These are phyloP conservation scores for Cyprinodon tularosa DNA, from an alignment of 2,113 vertebrate species.

Conservation along the genomic window DNA sequence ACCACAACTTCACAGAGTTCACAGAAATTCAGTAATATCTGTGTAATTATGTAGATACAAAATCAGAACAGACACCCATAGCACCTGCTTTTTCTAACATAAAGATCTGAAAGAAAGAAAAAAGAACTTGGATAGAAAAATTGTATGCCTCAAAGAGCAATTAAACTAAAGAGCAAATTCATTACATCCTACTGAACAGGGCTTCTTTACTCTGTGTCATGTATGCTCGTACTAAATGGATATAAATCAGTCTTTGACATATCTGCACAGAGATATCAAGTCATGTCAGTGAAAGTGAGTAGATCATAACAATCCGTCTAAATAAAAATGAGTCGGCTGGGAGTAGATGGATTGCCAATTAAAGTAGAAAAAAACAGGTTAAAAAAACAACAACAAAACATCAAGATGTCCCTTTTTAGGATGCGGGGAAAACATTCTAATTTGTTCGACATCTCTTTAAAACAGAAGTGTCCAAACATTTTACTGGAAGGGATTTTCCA, in stretches of 20 bases:
- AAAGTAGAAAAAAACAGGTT: too few species aligned
- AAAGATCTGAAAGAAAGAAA: background rate
- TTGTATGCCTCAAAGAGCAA: background rate
- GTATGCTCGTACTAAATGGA: background rate
- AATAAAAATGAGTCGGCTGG: background rate
- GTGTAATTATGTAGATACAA: constrained; percentile 11
- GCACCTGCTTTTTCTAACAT: constrained; percentile 9
- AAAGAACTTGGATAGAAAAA: background rate
- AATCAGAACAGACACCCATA: background rate
- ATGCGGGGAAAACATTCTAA: too few species aligned
- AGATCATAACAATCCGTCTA: background rate
- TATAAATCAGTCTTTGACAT: background rate
- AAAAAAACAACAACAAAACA: too few species aligned
- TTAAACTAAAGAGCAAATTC: background rate
- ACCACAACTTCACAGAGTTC: background rate
- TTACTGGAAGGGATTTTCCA: too few species aligned
- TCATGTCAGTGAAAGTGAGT: too few species aligned
- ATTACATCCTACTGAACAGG: background rate
- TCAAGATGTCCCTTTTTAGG: too few species aligned
- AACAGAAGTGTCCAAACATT: too few species aligned
- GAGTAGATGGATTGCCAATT: background rate
- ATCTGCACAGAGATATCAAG: too few species aligned
- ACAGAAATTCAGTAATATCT: background rate
- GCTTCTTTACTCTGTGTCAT: background rate
- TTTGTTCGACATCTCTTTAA: too few species aligned